Percentiles rank a stretch among this genome's conserved stretches.
These are phyloP conservation scores for Holothuria leucospilota DNA, from an alignment of 53 echinoderm and acorn worm genomes.

Conservation along the genomic window DNA sequence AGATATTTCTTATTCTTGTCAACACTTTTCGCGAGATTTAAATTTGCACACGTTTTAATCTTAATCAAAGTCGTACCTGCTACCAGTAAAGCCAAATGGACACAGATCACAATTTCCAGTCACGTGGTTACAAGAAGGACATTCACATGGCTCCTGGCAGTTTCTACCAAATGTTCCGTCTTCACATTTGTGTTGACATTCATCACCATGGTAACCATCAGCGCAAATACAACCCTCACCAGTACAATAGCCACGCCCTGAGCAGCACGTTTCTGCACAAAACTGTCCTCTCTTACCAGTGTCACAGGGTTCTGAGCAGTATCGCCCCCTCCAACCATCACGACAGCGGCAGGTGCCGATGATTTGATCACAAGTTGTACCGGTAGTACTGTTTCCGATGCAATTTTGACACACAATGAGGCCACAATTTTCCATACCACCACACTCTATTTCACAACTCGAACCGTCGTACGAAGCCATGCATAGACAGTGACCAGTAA, in stretches of 20 bases:
- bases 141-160: not conserved
- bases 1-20: no score
- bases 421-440: not conserved
- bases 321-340: constrained; percentile 3
- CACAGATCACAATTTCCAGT: not conserved
- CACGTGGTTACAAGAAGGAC: constrained; percentile 5
- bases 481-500: not conserved
- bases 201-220: not conserved
- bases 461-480: not conserved
- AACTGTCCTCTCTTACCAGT: not conserved
- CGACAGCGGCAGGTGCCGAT: not conserved
- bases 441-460: not conserved
- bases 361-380: not conserved
- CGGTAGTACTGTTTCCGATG: no score
- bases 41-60: no score
- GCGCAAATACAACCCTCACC: not conserved
- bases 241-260: constrained; percentile 1
- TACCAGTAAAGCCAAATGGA: not conserved
- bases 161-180: constrained; percentile 10
- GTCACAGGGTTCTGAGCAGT: constrained; percentile 4
- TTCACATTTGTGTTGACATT: constrained; percentile 20
- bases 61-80: not conserved
- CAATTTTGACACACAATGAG: not conserved
- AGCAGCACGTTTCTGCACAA: not conserved
- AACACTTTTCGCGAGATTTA: no score